phyloP scores from a whole-genome alignment of 2,888 invertebrate species.

The Drosophila colorata region DNA sequence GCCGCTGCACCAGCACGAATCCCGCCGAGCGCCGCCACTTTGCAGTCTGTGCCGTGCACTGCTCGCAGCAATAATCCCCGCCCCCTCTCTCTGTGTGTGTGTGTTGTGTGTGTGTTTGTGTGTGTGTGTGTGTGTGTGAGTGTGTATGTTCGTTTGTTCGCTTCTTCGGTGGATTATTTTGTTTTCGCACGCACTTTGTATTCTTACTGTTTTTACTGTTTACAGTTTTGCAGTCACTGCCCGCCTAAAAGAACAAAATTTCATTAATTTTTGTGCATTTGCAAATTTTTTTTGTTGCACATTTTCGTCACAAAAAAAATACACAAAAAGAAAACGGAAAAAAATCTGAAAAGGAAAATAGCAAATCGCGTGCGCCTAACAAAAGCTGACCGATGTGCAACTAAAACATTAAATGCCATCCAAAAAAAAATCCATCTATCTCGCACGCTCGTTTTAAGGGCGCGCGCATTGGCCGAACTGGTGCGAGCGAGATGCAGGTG shows the following conservation, averaged over 20 bases:
- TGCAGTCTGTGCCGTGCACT: conserved; percentile 76
- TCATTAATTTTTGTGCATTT: conserved; percentile 30
- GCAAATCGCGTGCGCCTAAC: conserved; percentile 61
- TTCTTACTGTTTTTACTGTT: conserved; percentile 19
- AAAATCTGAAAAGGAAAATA: conserved; percentile 69
- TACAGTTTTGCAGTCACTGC: conserved; percentile 29
- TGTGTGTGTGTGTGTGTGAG: conserved; percentile 11
- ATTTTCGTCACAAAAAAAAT: conserved; percentile 79
- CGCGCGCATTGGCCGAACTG: conserved; percentile 61
- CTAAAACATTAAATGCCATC: conserved; percentile 59
- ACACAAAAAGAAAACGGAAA: conserved; percentile 63
- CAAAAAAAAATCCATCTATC: conserved; percentile 59
- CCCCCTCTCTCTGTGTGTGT: conserved; percentile 22
- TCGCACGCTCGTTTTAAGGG: conserved; percentile 75
- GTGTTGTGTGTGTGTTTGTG: conserved; percentile 4
- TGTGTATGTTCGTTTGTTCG: conserved; percentile 1
- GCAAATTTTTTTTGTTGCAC: conserved; percentile 46
- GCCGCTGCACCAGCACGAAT: conserved; percentile 78
- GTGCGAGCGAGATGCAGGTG: conserved; percentile 75
- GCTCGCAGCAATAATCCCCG: conserved; percentile 67
- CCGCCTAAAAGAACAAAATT: conserved; percentile 31
- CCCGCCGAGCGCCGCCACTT: conserved; percentile 78
- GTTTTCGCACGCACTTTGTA: conserved; percentile 66
- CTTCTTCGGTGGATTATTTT: conserved; percentile 49
- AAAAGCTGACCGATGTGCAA: conserved; percentile 55